phyloP scores from a whole-genome alignment of 2,113 vertebrate species.

The Etia nguti region DNA sequence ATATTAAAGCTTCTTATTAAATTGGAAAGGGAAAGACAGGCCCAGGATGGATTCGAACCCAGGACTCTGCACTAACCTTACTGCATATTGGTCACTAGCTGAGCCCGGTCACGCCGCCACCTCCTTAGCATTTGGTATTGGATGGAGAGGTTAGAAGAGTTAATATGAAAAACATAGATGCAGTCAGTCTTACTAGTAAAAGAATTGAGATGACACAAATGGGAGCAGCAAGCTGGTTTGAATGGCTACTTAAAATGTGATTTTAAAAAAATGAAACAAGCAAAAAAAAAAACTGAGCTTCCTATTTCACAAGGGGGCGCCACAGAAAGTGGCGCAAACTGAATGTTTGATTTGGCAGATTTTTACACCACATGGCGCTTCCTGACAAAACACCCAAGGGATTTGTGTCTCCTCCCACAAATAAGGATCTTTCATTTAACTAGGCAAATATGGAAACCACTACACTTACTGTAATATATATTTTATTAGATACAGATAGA shows the following conservation, averaged over 20 bases:
- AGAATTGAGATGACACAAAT: neutral
- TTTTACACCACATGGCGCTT: neutral
- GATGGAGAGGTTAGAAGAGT: neutral
- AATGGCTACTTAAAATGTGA: neutral
- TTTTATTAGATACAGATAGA: neutral
- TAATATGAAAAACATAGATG: neutral
- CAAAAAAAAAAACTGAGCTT: too few relatives aligned
- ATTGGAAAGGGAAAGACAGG: neutral
- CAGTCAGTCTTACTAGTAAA: neutral
- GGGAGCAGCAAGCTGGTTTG: neutral
- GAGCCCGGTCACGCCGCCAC: neutral
- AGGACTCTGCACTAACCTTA: neutral
- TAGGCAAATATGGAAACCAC: neutral
- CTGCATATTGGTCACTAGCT: neutral
- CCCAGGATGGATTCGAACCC: neutral
- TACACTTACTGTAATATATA: neutral
- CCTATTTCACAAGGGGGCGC: too few relatives aligned
- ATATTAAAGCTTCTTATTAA: neutral
- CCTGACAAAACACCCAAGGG: neutral
- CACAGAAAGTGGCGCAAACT: neutral
- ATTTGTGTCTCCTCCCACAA: neutral
- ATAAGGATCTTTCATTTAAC: neutral
- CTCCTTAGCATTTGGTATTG: neutral
- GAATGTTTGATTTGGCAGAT: neutral
- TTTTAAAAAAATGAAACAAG: neutral